These are phyloP conservation scores for Herpetotheres cachinnans DNA, from an alignment of 2,113 vertebrate genomes.

Conservation along the genomic window DNA sequence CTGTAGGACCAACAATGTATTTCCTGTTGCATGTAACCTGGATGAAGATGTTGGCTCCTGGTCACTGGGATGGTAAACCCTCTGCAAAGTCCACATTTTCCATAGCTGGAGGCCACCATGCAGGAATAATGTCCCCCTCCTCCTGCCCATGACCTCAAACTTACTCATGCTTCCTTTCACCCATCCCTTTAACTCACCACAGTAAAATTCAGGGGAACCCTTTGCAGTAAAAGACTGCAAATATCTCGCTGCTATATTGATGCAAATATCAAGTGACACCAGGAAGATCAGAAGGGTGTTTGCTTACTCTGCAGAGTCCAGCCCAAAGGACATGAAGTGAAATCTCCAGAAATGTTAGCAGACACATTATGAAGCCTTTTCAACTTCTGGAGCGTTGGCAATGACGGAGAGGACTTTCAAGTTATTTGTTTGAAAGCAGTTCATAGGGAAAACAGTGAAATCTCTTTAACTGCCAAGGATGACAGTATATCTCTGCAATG, in stretches of 20 bases:
- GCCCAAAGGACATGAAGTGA: neutral
- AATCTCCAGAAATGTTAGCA: neutral
- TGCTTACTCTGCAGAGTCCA: neutral
- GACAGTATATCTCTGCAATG: neutral
- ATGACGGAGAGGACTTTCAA: neutral
- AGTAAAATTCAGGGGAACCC: neutral
- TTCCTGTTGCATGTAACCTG: neutral
- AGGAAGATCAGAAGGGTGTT: neutral
- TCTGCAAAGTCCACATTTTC: neutral
- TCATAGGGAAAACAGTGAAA: neutral
- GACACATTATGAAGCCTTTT: neutral
- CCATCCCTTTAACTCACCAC: neutral
- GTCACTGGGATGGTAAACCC: neutral
- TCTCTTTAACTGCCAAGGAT: neutral
- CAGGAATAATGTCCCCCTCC: neutral
- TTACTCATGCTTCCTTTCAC: neutral
- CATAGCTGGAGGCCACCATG: neutral
- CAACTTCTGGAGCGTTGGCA: neutral
- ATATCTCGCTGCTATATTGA: neutral
- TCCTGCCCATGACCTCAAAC: neutral
- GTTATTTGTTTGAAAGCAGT: neutral
- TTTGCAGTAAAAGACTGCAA: neutral
- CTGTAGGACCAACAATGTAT: neutral
- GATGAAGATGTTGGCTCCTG: neutral
- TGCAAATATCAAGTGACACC: neutral